These are phyloP conservation scores for Chauna torquata DNA, from an alignment of 2,113 vertebrate species.

Conservation along the genomic window DNA sequence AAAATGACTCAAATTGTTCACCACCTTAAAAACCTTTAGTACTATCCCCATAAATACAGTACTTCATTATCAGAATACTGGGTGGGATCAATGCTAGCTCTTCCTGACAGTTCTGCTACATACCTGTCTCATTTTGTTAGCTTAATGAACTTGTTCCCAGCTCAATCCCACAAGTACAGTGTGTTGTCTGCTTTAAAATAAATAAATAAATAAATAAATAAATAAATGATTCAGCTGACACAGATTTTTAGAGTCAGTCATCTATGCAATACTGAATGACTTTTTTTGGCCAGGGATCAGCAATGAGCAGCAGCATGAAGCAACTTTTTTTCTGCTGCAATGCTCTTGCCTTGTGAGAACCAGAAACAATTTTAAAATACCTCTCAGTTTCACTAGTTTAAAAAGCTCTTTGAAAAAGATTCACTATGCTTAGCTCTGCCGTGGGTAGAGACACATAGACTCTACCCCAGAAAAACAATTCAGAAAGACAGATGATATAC, in stretches of 20 bases:
- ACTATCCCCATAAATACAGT: neutral
- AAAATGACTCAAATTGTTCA: neutral
- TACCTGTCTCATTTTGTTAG: slow-evolving; percentile 17
- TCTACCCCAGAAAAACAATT: neutral
- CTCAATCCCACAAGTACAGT: neutral
- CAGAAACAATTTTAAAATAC: neutral
- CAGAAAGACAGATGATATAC: neutral
- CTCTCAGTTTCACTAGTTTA: neutral
- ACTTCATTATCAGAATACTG: neutral
- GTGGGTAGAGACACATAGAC: neutral
- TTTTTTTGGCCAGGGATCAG: slow-evolving; percentile 22
- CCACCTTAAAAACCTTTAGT: neutral
- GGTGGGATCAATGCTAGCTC: neutral
- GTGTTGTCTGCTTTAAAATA: neutral
- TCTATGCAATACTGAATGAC: neutral
- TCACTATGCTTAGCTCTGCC: neutral
- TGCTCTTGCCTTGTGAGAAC: neutral
- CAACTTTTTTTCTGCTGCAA: neutral
- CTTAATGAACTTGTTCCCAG: slow-evolving; percentile 15
- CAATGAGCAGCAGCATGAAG: neutral
- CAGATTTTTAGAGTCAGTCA: slow-evolving; percentile 15
- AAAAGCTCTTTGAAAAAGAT: neutral
- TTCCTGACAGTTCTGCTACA: neutral
- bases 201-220: neutral
- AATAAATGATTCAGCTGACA: neutral